Evolutionary conservation across 1,140 invertebrate species (phyloP), one percentile per base, ranked within the genome.

Genomic region (Nixonia krombeini): DNA sequence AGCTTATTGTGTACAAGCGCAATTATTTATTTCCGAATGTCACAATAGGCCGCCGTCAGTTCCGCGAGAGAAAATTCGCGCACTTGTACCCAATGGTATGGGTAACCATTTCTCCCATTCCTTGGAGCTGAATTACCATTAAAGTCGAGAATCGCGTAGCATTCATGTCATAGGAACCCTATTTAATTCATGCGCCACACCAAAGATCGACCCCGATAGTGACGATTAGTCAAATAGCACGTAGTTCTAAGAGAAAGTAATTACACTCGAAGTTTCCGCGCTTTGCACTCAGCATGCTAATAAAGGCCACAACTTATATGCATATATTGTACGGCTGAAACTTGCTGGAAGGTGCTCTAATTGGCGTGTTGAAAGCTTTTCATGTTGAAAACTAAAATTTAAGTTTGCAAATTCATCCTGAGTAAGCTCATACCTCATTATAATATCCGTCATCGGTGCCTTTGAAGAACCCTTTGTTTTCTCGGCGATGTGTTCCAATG

Each of bases 211-310:
- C 40, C 59, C 26, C 62, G 58, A 71, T 71, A 66, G 61, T 70
- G 65, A 67, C 68, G 65, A 72, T 71, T 74, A 71, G 55, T 68
- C 65, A 69, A 69, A 71, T 71, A 74, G 59, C 65, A 71, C 67
- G 71, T 59, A 69, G 53, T 66, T 61, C 61, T 57, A 59, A 61
- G 67, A 69, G 69, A 70, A 72, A 74, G 62, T 72, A 69, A 70
- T 72, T 72, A 72, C 66, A 74, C 69, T 71, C 53, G 46, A 69
- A 68, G 63, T 69, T 63, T 66, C 69, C 55, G 40, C 69, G 61
- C 65, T 69, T 68, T 64, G 59, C 64, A 61, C 67, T 69, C 49
- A 62, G 64, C 58, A 74, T 69, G 68, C 72, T 71, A 71, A 73
- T 73, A 71, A 71, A 71, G 61, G 61, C 58, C 50, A 53, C 58